Conservation (phyloP, 1,140 invertebrate species). For the Scylla paramamosain region DNA sequence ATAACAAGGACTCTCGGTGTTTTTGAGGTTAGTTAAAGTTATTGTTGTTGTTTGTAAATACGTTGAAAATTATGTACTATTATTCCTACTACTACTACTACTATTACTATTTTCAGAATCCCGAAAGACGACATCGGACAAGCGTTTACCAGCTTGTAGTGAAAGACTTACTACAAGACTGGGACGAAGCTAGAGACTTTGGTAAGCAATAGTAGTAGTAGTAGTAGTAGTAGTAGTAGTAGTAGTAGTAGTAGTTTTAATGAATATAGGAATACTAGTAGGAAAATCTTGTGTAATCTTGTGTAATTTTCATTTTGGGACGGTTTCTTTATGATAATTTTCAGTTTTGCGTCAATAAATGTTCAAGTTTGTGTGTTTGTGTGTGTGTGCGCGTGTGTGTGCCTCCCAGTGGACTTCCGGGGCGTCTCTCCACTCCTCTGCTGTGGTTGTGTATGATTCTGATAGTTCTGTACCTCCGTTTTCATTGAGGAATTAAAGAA, state of each 20-base stretch:
- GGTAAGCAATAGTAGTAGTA: too few relatives aligned
- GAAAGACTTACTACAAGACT: too few relatives aligned
- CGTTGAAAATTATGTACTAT: too few relatives aligned
- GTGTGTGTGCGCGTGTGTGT: not conserved
- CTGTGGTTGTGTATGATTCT: not conserved
- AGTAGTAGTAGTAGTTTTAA: too few relatives aligned
- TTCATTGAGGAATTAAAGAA: not conserved
- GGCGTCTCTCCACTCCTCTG: not conserved
- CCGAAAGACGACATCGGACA: too few relatives aligned
- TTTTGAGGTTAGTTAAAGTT: constrained; percentile 89
- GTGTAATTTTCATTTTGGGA: too few relatives aligned
- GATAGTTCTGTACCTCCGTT: not conserved
- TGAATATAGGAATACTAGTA: too few relatives aligned
- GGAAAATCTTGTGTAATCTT: too few relatives aligned
- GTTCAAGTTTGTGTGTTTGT: not conserved
- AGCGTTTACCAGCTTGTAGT: too few relatives aligned
- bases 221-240: too few relatives aligned
- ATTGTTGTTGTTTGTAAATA: not conserved
- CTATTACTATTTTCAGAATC: not conserved
- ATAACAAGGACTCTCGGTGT: constrained; percentile 93
- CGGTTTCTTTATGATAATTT: not conserved
- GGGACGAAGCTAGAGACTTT: too few relatives aligned
- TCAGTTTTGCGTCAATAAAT: not conserved
- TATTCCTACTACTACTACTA: not conserved
- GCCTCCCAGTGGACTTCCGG: not conserved